Base-by-base conservation (phyloP, 2,888 invertebrate genomes). In the Argyresthia albistria region DNA sequence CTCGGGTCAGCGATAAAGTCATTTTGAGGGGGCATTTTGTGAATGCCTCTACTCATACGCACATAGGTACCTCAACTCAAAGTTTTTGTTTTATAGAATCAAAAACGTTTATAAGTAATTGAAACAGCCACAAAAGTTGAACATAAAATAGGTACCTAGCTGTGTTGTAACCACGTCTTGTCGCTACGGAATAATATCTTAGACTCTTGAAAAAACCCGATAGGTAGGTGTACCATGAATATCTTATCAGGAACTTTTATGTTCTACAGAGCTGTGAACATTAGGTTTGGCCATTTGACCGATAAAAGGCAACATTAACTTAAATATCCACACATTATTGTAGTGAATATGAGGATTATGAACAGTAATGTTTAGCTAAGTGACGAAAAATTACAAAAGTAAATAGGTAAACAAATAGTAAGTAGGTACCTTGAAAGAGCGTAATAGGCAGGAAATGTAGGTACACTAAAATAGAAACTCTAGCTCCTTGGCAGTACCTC, bases 271-370 rank as follows among this genome's bases (percentile, higher is more conserved):
- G 61, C 58, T 56, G 65, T 67, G 67, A 72, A 70, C 69, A 74
- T 70, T 68, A 67, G 65, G 59, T 64, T 67, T 60, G 61, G 63
- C 63, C 61, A 63, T 69, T 66, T 68, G 70, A 72, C 74, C 73
- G 78, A 79, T 78, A 77, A 75, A 70, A 54, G 51, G 51, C 57
- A 58, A 58, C 58, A 59, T 59, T 54, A 56, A 56, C 55, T 52
- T 14, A 54, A 59, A 57, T 54, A 39, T 11, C 25, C 37, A 35
- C 14, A 36, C 25, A 53, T 36, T 15, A 37, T 14, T 4, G 37
- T 14, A 10, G 3, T 39, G 39, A 39, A 39, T 39, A 9, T 25
- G 25, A 25, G 46, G 46, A 45, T 39, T 25, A 11, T 45, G 14
- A 16, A 15, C 10, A 45, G 14, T 7, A 35, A 47, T n/a, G n/a